Conservation (phyloP, 2,888 invertebrate species). For the Odontocerum albicorne region DNA sequence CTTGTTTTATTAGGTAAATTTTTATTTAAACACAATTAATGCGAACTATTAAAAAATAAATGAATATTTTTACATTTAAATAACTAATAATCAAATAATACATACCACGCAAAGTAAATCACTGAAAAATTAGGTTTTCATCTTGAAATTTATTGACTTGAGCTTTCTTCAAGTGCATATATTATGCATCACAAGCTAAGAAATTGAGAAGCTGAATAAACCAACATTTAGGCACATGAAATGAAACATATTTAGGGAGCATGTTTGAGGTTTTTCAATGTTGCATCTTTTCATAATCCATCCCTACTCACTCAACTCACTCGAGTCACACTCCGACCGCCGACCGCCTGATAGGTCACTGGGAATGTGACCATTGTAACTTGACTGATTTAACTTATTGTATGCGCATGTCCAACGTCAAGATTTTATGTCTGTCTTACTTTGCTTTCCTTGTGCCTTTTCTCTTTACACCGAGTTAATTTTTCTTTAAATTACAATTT, state of each 20-base stretch:
- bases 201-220: no score
- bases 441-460: slow-evolving; percentile 34
- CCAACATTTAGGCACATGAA: slow-evolving; percentile 13
- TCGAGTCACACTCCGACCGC: no score
- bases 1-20: no score
- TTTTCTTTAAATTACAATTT: no score
- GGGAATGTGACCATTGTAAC: neutral
- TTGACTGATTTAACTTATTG: slow-evolving; percentile 22
- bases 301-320: no score
- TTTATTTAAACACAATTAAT: no score
- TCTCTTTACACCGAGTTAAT: no score
- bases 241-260: slow-evolving; percentile 2
- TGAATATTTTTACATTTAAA: neutral
- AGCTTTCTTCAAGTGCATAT: no score
- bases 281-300: slow-evolving; percentile 5
- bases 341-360: no score
- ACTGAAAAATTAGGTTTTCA: no score
- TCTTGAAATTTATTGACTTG: no score
- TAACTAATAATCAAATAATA: neutral
- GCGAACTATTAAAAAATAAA: neutral
- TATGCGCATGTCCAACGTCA: slow-evolving; percentile 32
- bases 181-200: no score
- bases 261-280: neutral
- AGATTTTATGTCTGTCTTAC: slow-evolving; percentile 31
- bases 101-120: neutral